Base-by-base conservation (phyloP, 2,888 invertebrate genomes). In the Neelides folsomi region DNA sequence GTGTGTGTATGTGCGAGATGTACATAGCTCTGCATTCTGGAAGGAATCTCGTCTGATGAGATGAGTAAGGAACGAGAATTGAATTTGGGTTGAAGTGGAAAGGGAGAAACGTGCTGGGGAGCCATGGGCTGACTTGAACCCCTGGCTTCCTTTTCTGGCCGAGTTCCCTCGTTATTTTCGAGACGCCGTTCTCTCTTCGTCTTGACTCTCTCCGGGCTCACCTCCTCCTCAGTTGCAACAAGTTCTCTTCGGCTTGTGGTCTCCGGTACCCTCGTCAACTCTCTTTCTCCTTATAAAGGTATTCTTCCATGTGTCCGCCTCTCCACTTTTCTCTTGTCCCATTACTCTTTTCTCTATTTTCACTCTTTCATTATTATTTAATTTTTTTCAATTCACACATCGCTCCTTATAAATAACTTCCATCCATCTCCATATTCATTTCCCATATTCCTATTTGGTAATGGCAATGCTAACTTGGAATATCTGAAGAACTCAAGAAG, bases 101-200 rank as follows among this genome's bases (percentile, higher is more conserved):
- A 47, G 47, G 39, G 36, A 37, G 46, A 18, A 19, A 38, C 39
- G 47, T 37, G 37, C 39, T 41, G 48, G 39, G 39, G 35, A 34
- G 48, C 47, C 53, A 47, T 47, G 50, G 52, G 56, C 27, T 27
- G 27, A 27, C 27, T 27, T 27, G 27, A 27, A 27, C 27, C 60
- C 58, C 56, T 57, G 60, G 56, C 58, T 56, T 54, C 60, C 61
- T 61, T 60, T 60, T 59, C 56, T 59, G 61, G 59, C 61, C 54
- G 55, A 56, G 57, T 59, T 59, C 59, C 57, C 57, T 56, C 54
- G 54, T 59, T 61, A 59, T 61, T 59, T 59, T 60, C 52, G 60
- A 39, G 47, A 47, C 47, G 51, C 44, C 39, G 43, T 44, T 44
- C 44, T 49, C 27, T 42, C 42, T 13, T 37, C 38, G 45, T 51